phyloP scores from a whole-genome alignment of 2,797 vertebrate genomes.

The Onychomys leucogaster region DNA sequence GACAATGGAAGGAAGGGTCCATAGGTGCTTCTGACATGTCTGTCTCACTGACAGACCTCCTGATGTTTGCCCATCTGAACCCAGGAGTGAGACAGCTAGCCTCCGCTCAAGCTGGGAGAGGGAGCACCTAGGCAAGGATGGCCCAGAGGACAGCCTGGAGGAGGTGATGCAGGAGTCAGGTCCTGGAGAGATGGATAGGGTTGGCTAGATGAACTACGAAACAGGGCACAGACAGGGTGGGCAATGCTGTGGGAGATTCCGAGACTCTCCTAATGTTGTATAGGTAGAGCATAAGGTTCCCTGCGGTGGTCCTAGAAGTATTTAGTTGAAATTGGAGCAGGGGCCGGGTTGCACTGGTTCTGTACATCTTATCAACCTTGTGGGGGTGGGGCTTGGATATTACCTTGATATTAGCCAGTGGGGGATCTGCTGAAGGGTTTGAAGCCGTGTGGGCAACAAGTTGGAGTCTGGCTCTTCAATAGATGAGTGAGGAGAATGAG shows the following conservation, averaged over 20 bases:
- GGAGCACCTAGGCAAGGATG: background rate
- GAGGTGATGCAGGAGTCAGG: background rate
- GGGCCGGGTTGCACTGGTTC: background rate
- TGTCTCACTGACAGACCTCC: background rate
- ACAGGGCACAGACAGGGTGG: background rate
- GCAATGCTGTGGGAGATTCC: background rate
- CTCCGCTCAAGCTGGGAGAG: background rate
- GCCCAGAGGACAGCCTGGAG: background rate
- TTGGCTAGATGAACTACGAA: too few species aligned
- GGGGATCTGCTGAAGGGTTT: background rate
- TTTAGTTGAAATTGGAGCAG: background rate
- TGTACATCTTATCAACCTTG: background rate
- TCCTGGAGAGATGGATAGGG: background rate
- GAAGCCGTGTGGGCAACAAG: background rate
- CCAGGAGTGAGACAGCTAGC: background rate
- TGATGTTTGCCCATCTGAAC: background rate
- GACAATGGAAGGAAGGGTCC: background rate
- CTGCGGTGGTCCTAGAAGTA: background rate
- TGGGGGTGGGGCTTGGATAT: background rate
- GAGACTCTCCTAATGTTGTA: background rate
- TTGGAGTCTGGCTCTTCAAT: background rate
- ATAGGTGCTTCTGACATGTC: background rate
- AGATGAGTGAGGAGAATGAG: background rate
- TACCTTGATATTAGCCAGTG: background rate
- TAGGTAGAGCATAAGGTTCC: background rate